These are phyloP conservation scores for Alectura lathami DNA, from an alignment of 2,113 vertebrate genomes.

Conservation along the genomic window DNA sequence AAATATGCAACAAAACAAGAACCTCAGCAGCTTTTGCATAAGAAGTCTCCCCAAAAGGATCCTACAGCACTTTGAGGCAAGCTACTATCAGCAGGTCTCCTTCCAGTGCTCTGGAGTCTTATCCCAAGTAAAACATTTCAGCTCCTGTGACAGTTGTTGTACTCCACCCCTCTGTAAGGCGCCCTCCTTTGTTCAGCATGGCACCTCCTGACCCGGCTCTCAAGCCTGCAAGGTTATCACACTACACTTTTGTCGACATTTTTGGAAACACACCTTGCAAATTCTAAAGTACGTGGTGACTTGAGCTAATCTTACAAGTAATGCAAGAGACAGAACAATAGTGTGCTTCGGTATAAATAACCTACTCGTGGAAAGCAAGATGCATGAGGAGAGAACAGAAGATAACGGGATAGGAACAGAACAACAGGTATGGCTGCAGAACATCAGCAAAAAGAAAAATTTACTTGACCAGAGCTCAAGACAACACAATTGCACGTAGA, in stretches of 20 bases:
- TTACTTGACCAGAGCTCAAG: not conserved
- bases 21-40: not conserved
- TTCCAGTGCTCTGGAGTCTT: not conserved
- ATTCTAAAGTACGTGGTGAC: not conserved
- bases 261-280: not conserved
- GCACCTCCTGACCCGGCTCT: rapidly evolving
- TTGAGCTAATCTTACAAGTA: not conserved
- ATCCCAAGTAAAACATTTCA: not conserved
- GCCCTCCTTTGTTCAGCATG: not conserved
- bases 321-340: not conserved
- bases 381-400: not conserved
- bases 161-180: not conserved
- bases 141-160: not conserved
- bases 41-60: not conserved
- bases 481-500: not conserved
- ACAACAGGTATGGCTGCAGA: not conserved
- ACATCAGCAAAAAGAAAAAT: not conserved
- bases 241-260: rapidly evolving
- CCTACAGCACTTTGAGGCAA: not conserved
- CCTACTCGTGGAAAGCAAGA: not conserved
- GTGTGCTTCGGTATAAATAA: not conserved
- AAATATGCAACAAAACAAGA: not conserved
- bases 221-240: not conserved
- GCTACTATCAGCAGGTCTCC: not conserved
- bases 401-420: not conserved